Evolutionary conservation across 1,140 invertebrate genomes (phyloP).

Genomic region (Listronotus oregonensis): DNA sequence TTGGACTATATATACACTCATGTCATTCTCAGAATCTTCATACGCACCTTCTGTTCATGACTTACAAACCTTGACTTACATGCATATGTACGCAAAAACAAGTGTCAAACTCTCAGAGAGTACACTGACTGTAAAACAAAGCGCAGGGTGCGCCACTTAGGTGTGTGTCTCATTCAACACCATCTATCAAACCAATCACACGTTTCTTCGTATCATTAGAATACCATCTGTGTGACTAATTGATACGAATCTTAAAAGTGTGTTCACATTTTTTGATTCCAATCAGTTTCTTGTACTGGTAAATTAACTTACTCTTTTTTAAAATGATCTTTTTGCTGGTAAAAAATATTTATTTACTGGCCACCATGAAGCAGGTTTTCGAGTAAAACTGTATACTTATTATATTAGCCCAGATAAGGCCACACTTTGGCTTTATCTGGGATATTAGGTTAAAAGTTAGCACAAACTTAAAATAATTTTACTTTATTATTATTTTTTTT

Average conservation of each 20-base stretch:
- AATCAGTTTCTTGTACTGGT: not conserved
- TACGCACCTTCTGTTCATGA: too few relatives aligned
- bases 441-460: too few relatives aligned
- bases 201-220: slow-evolving; percentile 4
- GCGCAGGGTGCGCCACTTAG: slow-evolving; percentile 4
- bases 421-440: too few relatives aligned
- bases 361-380: too few relatives aligned
- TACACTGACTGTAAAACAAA: slow-evolving; percentile 4
- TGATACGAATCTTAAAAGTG: slow-evolving; percentile 5
- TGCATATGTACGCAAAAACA: not conserved
- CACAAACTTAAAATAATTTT: too few relatives aligned
- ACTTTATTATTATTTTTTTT: too few relatives aligned
- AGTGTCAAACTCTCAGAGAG: not conserved
- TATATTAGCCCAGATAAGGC: too few relatives aligned
- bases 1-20: too few relatives aligned
- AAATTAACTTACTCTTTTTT: slow-evolving; percentile 4
- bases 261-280: slow-evolving; percentile 9
- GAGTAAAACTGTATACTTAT: too few relatives aligned
- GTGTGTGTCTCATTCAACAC: slow-evolving; percentile 7
- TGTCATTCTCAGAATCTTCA: too few relatives aligned
- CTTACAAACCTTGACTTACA: too few relatives aligned
- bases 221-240: slow-evolving; percentile 10
- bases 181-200: slow-evolving; percentile 19
- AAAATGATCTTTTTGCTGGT: not conserved
- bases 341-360: too few relatives aligned